Percentiles rank a stretch among this genome's conserved stretches.
Evolutionary conservation across 1,140 invertebrate genomes (phyloP).

Genomic region (Watersipora subatra): DNA sequence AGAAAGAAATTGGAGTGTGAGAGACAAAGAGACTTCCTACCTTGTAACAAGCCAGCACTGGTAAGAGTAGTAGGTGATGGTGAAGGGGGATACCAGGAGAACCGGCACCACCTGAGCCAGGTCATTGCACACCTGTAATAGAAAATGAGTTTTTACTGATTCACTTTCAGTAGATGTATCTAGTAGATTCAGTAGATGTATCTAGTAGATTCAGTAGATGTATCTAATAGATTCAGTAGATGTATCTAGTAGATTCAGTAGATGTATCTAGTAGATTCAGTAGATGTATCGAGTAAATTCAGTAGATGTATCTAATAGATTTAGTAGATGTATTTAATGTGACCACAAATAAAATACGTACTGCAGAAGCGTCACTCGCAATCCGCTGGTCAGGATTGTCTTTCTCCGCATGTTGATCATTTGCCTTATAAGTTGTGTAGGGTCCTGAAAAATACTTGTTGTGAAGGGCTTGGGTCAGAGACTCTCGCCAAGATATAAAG

Average conservation of each 20-base stretch:
- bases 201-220: not conserved
- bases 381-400: conserved; percentile 45
- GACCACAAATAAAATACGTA: not conserved
- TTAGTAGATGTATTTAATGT: not conserved
- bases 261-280: not conserved
- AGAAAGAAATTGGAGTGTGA: no score
- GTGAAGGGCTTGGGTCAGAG: conserved; percentile 40
- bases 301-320: not conserved
- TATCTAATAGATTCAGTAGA: not conserved
- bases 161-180: conserved; percentile 31
- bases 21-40: no score
- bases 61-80: conserved; percentile 46
- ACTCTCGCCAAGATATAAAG: conserved; percentile 42
- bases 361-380: not conserved
- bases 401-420: conserved; percentile 39
- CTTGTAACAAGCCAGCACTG: conserved; percentile 10
- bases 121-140: conserved; percentile 43
- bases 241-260: not conserved
- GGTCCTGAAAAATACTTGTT: conserved; percentile 42
- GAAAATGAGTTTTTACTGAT: conserved; percentile 49
- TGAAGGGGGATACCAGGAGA: conserved; percentile 47
- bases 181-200: not conserved
- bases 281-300: not conserved
- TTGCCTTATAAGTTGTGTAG: conserved; percentile 42
- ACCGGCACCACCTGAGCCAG: conserved; percentile 42